A percentile compares a stretch with the other conserved stretches of the same genome.
Evolutionary conservation across 1,140 invertebrate species (phyloP).

Genomic region (Bombus confusus): DNA sequence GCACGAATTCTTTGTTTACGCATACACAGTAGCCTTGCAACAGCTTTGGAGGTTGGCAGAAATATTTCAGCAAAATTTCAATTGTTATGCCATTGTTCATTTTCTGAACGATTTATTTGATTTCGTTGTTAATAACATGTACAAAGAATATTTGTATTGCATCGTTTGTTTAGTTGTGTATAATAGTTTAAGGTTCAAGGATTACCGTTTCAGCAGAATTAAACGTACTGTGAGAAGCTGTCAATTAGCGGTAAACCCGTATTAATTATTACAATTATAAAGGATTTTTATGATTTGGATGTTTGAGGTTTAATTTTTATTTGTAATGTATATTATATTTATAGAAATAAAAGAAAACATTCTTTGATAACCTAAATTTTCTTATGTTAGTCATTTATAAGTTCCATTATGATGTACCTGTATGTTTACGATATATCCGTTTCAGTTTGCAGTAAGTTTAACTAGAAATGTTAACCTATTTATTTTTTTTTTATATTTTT

Average conservation of each 20-base stretch:
- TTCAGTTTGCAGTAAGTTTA: not conserved
- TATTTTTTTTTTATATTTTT: not conserved
- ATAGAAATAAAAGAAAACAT: conserved; percentile 11
- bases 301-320: not conserved
- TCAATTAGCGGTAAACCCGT: conserved; percentile 17
- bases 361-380: conserved; percentile 43
- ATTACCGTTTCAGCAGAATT: not conserved
- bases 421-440: not conserved
- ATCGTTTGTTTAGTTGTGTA: not conserved
- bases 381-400: conserved; percentile 26
- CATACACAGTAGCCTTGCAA: conserved; percentile 12
- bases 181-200: not conserved
- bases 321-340: not conserved
- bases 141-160: not conserved
- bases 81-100: not conserved
- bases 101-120: not conserved
- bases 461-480: not conserved
- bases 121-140: not conserved
- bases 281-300: not conserved
- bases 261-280: not conserved
- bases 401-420: not conserved
- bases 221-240: conserved; percentile 26
- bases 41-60: conserved; percentile 46
- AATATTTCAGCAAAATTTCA: conserved; percentile 6
- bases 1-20: conserved; percentile 42